Evolutionary conservation across 2,113 vertebrate species (phyloP), one percentile per base, ranked within the genome.

Genomic region (Oncorhynchus nerka): DNA sequence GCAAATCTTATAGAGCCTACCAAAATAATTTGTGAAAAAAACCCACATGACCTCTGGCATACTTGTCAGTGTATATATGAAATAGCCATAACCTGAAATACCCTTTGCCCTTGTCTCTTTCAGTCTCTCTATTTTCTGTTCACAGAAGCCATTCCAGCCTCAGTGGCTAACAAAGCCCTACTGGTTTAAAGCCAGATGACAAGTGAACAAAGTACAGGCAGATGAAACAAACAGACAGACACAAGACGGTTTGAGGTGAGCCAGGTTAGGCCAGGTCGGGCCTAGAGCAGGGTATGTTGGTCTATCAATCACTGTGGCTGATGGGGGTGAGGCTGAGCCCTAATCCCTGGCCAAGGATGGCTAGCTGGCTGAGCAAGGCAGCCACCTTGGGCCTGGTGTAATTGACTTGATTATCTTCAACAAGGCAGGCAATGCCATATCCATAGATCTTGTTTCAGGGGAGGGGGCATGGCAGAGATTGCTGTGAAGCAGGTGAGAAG

Each of bases 371-470:
- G 69, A 8, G 59, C 66, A 76, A 71, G 71, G 82, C 86, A 82
- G 77, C 82, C 83, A 88, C 87, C 88, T 87, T 90, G 81, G 81
- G 85, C 86, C 86, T 84, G 57, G 68, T 91, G 86, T 88, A 92
- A 92, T 91, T 91, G 89, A 91, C 51, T 71, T 87, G 88, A 92
- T 90, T 91, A 91, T 73, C 85, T 79, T 79, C 83, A 84, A 92
- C 91, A 92, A 92, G 88, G 84, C 89, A 81, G 76, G 89, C 86
- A 91, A 92, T 83, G 84, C 81, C 87, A 85, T 77, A 82, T 71
- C 78, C 64, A 28, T 28, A n/a, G 82, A 86, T 92, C 89, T 85
- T 81, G 85, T 90, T 92, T 89, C 88, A 84, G 30, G 51, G 12
- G 5, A 86, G 39, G 85, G 85, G 89, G 88, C 81, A 84, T 90